Evolutionary conservation across 2,113 vertebrate genomes (phyloP).

Genomic region (Saguinus imperator): DNA sequence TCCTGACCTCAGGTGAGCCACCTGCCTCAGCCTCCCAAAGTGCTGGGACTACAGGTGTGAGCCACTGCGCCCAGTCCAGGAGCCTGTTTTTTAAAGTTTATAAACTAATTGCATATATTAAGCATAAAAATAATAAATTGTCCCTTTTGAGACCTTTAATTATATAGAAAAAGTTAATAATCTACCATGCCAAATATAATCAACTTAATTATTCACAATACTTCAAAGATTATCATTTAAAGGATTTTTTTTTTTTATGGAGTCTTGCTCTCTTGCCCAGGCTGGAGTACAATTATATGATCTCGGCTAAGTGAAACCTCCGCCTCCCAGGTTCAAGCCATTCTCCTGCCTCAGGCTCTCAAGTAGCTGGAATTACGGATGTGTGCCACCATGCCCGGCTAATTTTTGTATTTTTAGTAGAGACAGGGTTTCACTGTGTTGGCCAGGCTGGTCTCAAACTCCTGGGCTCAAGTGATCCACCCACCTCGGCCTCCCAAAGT

Average conservation of each 20-base stretch:
- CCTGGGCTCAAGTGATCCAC: neutral
- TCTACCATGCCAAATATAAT: neutral
- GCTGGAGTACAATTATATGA: neutral
- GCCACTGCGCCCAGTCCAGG: too few relatives aligned
- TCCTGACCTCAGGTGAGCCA: too few relatives aligned
- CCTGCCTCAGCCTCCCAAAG: too few relatives aligned
- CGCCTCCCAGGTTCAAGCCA: neutral
- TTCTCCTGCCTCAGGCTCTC: neutral
- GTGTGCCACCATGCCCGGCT: neutral
- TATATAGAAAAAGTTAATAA: constrained; percentile 20
- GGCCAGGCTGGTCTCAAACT: neutral
- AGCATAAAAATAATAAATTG: constrained; percentile 36
- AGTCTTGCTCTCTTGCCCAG: neutral
- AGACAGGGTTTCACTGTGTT: neutral
- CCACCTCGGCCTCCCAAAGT: neutral
- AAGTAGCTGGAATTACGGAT: neutral
- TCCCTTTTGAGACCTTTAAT: neutral
- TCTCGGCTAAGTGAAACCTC: neutral
- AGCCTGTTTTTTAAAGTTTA: neutral
- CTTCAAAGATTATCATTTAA: neutral
- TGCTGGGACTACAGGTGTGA: too few relatives aligned
- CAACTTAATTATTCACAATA: constrained; percentile 25
- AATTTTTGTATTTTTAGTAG: neutral
- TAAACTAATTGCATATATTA: constrained; percentile 7
- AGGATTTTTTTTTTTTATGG: neutral